A percentile compares a stretch with the other conserved stretches of the same genome.
These are phyloP conservation scores for Ichneumoninae sp. DNA, from an alignment of 2,888 invertebrate species.

Conservation along the genomic window DNA sequence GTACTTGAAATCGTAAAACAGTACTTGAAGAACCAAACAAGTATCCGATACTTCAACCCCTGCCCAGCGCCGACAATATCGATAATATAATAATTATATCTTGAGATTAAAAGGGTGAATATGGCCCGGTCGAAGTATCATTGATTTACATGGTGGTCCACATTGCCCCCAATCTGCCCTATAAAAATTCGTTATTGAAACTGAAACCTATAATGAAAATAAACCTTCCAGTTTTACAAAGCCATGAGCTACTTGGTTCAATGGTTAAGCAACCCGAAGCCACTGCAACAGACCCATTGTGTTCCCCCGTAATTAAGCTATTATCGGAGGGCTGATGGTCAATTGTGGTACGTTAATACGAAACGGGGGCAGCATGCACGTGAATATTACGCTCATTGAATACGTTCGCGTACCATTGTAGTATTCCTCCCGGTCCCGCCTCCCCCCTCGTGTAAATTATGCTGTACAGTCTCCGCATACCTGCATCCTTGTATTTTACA, in stretches of 20 bases:
- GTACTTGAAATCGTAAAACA: no score
- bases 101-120: no score
- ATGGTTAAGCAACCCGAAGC: background rate
- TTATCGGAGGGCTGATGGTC: conserved; percentile 29
- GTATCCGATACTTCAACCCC: no score
- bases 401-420: conserved; percentile 1
- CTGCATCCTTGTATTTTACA: conserved; percentile 31
- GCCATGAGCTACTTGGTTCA: background rate
- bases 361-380: conserved; percentile 4
- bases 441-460: background rate
- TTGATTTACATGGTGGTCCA: no score
- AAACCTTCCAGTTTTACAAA: background rate
- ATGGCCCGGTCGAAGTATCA: no score
- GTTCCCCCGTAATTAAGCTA: conserved; percentile 30
- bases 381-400: conserved; percentile 29
- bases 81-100: no score
- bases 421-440: background rate
- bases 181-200: no score
- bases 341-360: conserved; percentile 34
- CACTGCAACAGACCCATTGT: conserved; percentile 3
- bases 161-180: no score
- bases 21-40: no score
- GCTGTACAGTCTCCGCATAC: background rate
- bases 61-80: no score
- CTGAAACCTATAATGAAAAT: background rate